Evolutionary conservation across 2,797 vertebrate species (phyloP).

Genomic region (Brachyalestes nurse): DNA sequence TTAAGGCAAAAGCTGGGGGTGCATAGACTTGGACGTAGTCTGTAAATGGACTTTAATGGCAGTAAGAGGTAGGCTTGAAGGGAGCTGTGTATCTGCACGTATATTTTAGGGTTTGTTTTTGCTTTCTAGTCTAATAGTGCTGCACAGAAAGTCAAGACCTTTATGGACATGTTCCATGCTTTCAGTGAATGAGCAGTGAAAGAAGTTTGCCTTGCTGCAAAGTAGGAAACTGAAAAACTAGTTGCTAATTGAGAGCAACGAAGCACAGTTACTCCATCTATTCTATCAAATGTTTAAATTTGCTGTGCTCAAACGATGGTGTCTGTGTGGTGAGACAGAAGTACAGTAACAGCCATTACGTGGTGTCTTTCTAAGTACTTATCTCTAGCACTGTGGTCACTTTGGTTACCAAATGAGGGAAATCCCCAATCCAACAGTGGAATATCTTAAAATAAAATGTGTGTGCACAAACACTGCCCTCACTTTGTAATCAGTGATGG

Average conservation of each 20-base stretch:
- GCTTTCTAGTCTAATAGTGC: not conserved
- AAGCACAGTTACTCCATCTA: too few species aligned
- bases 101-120: not conserved
- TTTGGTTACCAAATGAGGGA: not conserved
- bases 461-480: not conserved
- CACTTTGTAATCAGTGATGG: not conserved
- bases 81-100: not conserved
- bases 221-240: not conserved
- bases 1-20: not conserved
- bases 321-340: not conserved
- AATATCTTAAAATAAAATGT: not conserved
- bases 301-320: too few species aligned
- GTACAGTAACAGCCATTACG: not conserved
- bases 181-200: not conserved
- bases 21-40: not conserved
- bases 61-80: conserved; percentile 9
- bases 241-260: too few species aligned
- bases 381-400: not conserved
- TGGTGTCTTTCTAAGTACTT: not conserved
- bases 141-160: not conserved
- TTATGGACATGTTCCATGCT: not conserved
- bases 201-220: not conserved
- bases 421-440: not conserved
- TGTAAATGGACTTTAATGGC: not conserved
- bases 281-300: too few species aligned